Base-by-base conservation (phyloP, 2,888 invertebrate genomes). In the Dromius quadrimaculatus region DNA sequence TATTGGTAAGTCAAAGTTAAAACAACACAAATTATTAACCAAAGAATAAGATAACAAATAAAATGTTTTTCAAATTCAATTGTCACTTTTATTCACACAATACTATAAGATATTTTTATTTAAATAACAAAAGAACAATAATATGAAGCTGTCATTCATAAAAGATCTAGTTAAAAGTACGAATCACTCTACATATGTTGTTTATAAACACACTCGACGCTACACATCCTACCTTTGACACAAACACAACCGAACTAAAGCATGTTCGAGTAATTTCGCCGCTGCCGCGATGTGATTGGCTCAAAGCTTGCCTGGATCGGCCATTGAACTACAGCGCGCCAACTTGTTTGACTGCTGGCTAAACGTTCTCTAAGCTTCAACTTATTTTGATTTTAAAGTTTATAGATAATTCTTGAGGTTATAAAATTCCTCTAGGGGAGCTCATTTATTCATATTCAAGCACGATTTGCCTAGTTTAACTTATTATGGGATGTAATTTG, bases 111-210 rank as follows among this genome's bases (percentile, higher is more conserved):
- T 61, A 68, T 68, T 57, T 57, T 57, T 15, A 68, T 15, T 13
- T 13, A 19, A 59, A 22, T 11, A 68, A 34, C 22, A 5, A n/a
- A 59, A 43, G 13, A 45, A 43, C 59, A 43, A 59, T 59, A 59
- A 13, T n/a, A 57, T 9, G 1, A 5, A 22, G 11, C 1, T 43
- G 57, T 36, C 20, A 59, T 17, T 28, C 6, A 19, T 6, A 4
- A 19, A 59, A 59, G 28, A 13, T 32, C 45, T 32, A 36, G 59
- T 17, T 41, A 72, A 73, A 74, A 74, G 65, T 41, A 45, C 71
- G 71, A 32, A 69, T 72, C 68, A 68, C 34, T 72, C 38, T 54
- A 70, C 74, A 74, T 72, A 73, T 74, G 74, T 74, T 74, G 74
- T 74, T 73, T 73, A 74, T 71, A 74, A 74, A 74, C 74, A 74